Base-by-base conservation (phyloP, 2,888 invertebrate species). In the Lysandra bellargus region DNA sequence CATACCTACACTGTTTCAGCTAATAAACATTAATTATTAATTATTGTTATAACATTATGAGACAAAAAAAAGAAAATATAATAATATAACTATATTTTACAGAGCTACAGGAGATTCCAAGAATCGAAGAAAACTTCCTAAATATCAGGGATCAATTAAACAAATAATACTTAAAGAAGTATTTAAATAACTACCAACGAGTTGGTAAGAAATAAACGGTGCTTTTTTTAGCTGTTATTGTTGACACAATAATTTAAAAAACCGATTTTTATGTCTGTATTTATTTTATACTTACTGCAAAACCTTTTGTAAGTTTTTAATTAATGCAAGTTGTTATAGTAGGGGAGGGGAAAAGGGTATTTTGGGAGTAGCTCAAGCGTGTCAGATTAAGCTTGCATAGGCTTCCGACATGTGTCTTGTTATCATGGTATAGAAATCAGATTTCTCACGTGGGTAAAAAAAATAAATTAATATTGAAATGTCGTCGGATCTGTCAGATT, bases 21-120 rank as follows among this genome's bases (percentile, higher is more conserved):
- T 2, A 49, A 49, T 49, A 49, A 49, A 9, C 44, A 44, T 44
- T 9, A 44, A 44, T 23, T 23, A 23, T 23, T 23, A 23, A 23
- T 23, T 23, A 7, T 49, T 49, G 49, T 44, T 6, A 44, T 44
- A 2, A 9, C 44, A 44, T 44, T 2, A 44, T 7, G 6, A 40
- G 6, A 44, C 7, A 7, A 44, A 9, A 44, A 9, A 9, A 44
- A 1, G 7, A 7, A 44, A 44, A 44, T 9, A 44, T 44, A 44
- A 44, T 44, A 44, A 44, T 49, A 49, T 49, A 2, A 12, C 49
- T 2, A 60, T 80, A 79, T 73, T 82, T 90, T 89, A 76, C 92
- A 93, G 93, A 93, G 92, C 78, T 92, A 92, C 86, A 88, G 87
- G 78, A 89, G 87, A 82, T 87, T 87, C 86, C 78, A 86, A 81